Evolutionary conservation across 2,113 vertebrate genomes (phyloP), one percentile per base, ranked within the genome.

Genomic region (Gobius niger): DNA sequence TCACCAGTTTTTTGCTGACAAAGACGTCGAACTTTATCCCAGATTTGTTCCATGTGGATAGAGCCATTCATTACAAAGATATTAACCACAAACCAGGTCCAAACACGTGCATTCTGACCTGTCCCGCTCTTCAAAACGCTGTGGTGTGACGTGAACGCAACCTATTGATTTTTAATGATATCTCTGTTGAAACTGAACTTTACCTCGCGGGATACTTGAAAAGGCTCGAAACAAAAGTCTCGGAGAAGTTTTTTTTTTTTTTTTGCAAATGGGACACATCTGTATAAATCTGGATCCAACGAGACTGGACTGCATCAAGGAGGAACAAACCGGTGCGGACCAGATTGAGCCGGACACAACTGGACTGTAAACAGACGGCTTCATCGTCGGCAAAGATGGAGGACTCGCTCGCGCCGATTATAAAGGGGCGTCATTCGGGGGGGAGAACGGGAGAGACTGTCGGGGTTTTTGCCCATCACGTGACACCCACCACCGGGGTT

Each of bases 321-420:
- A 71, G 41, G 74, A 69, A 42, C 40, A 41, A 47, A 63, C 64
- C 18, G 46, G 47, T 61, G 34, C 19, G 62, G 13, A 73, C 62
- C 46, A 13, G 73, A 82, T 74, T 59, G 19, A 67, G 80, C 79
- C 75, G 81, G 87, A 76, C 54, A 44, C 54, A 67, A 87, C 72
- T 84, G 78, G 87, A 84, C 70, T 53, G 47, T 73, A 61, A 73
- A 62, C 52, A 77, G 54, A n/a, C 77, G 65, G 63, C 69, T 78
- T 76, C 14, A 68, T 81, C 53, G 49, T 77, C 12, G 63, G 52
- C 3, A 4, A 34, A 78, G 40, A 68, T 74, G 65, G 69, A 70
- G 71, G 75, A 51, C 50, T 53, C 24, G 24, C 24, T 4, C 24
- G 5, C 24, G 24, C 24, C 24, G 24, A 34, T 34, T 34, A 34